Evolutionary conservation across 1,140 invertebrate genomes (phyloP).

Genomic region (Littorina saxatilis): DNA sequence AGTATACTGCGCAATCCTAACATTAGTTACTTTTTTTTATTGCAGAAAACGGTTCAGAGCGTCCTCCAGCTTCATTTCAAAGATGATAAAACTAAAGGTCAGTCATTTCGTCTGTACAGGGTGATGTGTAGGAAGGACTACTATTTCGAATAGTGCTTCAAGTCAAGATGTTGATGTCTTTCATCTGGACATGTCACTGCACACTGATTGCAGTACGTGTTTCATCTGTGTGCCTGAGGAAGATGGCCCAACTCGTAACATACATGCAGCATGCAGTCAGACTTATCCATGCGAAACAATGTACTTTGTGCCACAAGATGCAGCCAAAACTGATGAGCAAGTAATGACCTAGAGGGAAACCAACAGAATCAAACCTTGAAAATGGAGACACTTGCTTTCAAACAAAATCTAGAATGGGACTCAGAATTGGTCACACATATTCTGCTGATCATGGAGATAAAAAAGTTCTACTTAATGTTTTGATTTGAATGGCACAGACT

Average conservation of each 20-base stretch:
- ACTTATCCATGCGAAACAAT: too few relatives aligned
- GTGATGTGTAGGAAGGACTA: background rate
- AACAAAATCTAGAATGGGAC: too few relatives aligned
- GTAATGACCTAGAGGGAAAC: background rate
- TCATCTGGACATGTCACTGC: background rate
- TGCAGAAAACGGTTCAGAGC: slow-evolving; percentile 36
- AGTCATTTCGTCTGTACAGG: background rate
- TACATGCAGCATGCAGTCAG: background rate
- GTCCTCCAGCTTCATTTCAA: slow-evolving; percentile 27
- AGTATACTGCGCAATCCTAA: too few relatives aligned
- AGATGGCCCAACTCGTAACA: too few relatives aligned
- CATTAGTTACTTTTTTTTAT: too few relatives aligned
- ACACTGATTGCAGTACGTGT: too few relatives aligned
- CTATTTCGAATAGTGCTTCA: background rate
- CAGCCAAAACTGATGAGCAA: too few relatives aligned
- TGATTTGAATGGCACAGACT: background rate
- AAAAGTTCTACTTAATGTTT: background rate
- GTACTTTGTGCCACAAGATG: too few relatives aligned
- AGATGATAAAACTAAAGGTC: slow-evolving; percentile 40
- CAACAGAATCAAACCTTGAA: background rate
- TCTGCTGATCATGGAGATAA: too few relatives aligned
- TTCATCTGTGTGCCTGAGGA: too few relatives aligned
- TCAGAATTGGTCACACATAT: too few relatives aligned
- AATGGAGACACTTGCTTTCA: background rate
- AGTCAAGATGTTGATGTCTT: background rate